These are phyloP conservation scores for Cyclophora punctaria DNA, from an alignment of 2,888 invertebrate species.

Conservation along the genomic window DNA sequence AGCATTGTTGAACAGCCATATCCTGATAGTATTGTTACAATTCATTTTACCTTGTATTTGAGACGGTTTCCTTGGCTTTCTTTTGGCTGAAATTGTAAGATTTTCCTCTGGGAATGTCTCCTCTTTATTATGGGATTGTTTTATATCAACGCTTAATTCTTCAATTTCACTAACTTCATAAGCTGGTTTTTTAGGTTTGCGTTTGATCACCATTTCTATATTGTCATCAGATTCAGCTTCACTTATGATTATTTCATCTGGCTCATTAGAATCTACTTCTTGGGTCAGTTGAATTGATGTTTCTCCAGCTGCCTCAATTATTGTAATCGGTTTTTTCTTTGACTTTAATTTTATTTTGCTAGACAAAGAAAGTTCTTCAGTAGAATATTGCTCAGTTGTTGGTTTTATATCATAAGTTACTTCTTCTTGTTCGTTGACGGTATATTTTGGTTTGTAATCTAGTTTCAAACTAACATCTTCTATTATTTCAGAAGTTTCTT, in stretches of 20 bases:
- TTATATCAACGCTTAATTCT: slow-evolving; percentile 75
- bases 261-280: slow-evolving; percentile 77
- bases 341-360: slow-evolving; percentile 82
- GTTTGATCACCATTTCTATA: slow-evolving; percentile 66
- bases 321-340: slow-evolving; percentile 71
- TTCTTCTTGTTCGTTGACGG: slow-evolving; percentile 80
- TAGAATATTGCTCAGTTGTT: slow-evolving; percentile 68
- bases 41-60: slow-evolving; percentile 77
- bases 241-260: slow-evolving; percentile 80
- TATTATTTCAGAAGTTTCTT: slow-evolving; percentile 66
- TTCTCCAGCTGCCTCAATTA: slow-evolving; percentile 81
- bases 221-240: slow-evolving; percentile 77
- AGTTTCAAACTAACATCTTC: slow-evolving; percentile 80
- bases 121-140: slow-evolving; percentile 53
- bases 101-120: slow-evolving; percentile 79
- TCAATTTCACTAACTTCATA: slow-evolving; percentile 79
- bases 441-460: slow-evolving; percentile 79
- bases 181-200: slow-evolving; percentile 63
- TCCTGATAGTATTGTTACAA: background rate
- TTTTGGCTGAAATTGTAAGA: slow-evolving; percentile 79
- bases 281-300: slow-evolving; percentile 78
- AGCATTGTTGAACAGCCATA: background rate
- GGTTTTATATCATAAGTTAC: slow-evolving; percentile 61
- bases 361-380: slow-evolving; percentile 82
- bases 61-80: slow-evolving; percentile 77